A percentile compares a stretch with the other conserved stretches of the same genome.
These are phyloP conservation scores for Watsonalla binaria DNA, from an alignment of 2,888 invertebrate genomes.

Conservation along the genomic window DNA sequence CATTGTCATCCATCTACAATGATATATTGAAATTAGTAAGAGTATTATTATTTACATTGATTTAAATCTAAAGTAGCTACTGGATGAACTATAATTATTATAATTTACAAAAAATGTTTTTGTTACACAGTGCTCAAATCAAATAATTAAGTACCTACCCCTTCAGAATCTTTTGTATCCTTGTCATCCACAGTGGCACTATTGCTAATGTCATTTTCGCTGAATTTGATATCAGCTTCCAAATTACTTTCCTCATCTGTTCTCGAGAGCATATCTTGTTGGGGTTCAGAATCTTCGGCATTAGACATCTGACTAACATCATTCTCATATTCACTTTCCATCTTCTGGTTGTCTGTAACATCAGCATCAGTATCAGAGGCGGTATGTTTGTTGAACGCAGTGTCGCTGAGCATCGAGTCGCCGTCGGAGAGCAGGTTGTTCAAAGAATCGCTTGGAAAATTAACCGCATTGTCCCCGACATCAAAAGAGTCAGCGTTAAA, in stretches of 20 bases:
- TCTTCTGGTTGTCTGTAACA: constrained; percentile 42
- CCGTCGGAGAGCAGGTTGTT: constrained; percentile 61
- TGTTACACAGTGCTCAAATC: too few relatives aligned
- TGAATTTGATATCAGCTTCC: constrained; percentile 7
- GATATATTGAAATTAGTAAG: too few relatives aligned
- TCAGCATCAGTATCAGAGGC: constrained; percentile 56
- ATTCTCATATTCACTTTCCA: constrained; percentile 29
- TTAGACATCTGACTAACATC: constrained; percentile 27
- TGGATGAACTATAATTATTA: too few relatives aligned
- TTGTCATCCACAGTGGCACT: constrained; percentile 3
- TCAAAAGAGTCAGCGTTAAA: constrained; percentile 64
- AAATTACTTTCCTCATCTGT: constrained; percentile 25
- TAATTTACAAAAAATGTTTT: too few relatives aligned
- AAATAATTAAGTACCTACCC: neutral
- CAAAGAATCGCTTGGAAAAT: constrained; percentile 61
- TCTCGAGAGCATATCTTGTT: constrained; percentile 21
- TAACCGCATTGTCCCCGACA: constrained; percentile 69
- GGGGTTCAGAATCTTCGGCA: constrained; percentile 14
- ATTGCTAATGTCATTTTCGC: constrained; percentile 5
- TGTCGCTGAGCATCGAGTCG: constrained; percentile 59
- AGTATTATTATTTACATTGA: neutral
- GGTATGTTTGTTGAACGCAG: constrained; percentile 38
- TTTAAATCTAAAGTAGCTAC: constrained; percentile 14
- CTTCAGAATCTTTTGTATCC: constrained; percentile 2
- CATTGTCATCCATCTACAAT: too few relatives aligned